A percentile compares a stretch with the other conserved stretches of the same genome.
phyloP scores from a whole-genome alignment of 23 tunicate genomes.

The Diplosoma virens region DNA sequence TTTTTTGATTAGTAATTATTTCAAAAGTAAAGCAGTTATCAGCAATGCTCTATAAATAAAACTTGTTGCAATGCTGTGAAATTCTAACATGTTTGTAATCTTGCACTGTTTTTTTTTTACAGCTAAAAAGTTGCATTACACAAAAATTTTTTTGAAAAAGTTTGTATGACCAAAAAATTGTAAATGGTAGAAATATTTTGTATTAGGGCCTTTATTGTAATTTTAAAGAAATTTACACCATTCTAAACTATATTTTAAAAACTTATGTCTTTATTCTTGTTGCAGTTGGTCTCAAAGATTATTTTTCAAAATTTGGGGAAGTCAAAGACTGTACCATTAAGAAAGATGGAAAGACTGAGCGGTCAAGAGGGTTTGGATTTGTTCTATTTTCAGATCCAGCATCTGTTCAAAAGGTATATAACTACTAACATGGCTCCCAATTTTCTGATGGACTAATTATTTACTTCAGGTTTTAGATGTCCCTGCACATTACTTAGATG shows the following conservation, averaged over 20 bases:
- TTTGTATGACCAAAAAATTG: background rate
- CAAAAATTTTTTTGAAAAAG: background rate
- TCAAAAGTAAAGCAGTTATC: no score
- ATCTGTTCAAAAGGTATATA: slow-evolving; percentile 58
- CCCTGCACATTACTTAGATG: slow-evolving; percentile 61
- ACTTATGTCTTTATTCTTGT: background rate
- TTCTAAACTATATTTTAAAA: background rate
- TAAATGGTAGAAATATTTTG: background rate
- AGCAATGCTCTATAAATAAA: no score
- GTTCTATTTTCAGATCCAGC: slow-evolving; percentile 71
- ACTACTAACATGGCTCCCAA: background rate
- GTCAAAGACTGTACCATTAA: slow-evolving; percentile 80
- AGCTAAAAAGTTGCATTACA: background rate
- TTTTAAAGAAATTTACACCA: background rate
- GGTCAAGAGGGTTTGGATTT: slow-evolving; percentile 98
- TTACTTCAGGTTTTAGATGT: slow-evolving; percentile 39
- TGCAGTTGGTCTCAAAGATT: slow-evolving; percentile 67
- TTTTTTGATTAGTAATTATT: no score
- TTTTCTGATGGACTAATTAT: background rate
- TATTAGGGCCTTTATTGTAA: background rate
- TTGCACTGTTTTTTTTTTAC: background rate
- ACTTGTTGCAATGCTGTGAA: no score
- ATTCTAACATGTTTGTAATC: no score
- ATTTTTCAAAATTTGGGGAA: slow-evolving; percentile 71
- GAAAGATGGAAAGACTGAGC: slow-evolving; percentile 80